Conservation (phyloP, 2,797 vertebrate genomes). For the Argyrosomus regius region DNA sequence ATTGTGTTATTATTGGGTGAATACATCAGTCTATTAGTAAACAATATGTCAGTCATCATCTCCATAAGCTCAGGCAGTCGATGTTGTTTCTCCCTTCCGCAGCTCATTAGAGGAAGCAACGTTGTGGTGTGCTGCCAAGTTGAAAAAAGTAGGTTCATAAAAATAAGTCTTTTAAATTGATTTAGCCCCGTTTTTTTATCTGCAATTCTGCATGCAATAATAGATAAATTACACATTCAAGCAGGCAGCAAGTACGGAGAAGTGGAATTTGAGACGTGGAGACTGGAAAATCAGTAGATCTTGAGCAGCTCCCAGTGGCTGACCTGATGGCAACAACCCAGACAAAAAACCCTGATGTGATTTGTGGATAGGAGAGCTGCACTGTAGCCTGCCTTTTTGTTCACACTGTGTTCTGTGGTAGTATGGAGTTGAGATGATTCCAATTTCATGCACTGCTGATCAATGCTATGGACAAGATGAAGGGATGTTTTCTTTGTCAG, state of each 20-base stretch:
- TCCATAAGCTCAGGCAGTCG: conserved; percentile 26
- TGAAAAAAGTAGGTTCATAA: conserved; percentile 54
- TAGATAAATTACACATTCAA: conserved; percentile 64
- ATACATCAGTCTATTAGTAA: conserved; percentile 27
- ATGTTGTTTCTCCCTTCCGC: conserved; percentile 17
- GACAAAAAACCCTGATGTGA: conserved; percentile 5
- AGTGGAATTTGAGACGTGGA: conserved; percentile 6
- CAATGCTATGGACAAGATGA: conserved; percentile 40
- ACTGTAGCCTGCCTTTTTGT: conserved; percentile 18
- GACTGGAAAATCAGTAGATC: conserved; percentile 51
- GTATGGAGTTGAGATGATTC: conserved; percentile 45
- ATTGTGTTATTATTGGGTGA: conserved; percentile 4
- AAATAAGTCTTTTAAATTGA: conserved; percentile 65
- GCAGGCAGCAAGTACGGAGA: conserved; percentile 40
- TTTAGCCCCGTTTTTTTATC: conserved; percentile 51
- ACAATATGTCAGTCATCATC: conserved; percentile 31
- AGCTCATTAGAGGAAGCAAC: conserved; percentile 37
- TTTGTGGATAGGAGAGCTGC: conserved; percentile 22
- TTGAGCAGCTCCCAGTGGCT: conserved; percentile 83
- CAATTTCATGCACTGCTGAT: conserved; percentile 68
- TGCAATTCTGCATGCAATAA: conserved; percentile 57
- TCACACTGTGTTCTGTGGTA: conserved; percentile 27
- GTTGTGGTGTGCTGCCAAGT: conserved; percentile 33
- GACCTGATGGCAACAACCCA: conserved; percentile 29
- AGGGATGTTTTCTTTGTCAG: conserved; percentile 47